Base-by-base conservation (phyloP, 2,888 invertebrate genomes). In the Clanis bilineata region DNA sequence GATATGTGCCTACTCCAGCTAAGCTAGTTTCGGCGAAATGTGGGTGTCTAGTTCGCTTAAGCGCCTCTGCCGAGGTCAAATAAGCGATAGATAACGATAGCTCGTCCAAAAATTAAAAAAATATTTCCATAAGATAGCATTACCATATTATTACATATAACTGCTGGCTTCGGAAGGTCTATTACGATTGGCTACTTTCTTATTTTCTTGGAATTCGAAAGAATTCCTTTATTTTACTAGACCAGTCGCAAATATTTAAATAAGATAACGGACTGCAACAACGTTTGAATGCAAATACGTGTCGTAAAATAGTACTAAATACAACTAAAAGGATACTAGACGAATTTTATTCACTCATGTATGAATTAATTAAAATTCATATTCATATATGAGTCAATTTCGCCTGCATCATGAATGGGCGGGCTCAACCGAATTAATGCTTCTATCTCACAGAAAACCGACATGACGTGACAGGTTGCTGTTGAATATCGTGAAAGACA, bases 261-360 rank as follows among this genome's bases (percentile, higher is more conserved):
- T 51, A 51, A 51, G 47, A 51, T 51, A 51, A 51, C 47, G 47
- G 47, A 5, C 7, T 51, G 47, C 18, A 25, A 47, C 25, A 51
- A 51, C 28, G 15, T 32, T 51, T 51, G 47, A 51, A 51, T 51
- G 4, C 28, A 9, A 51, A 51, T 51, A n/a, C 28, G 2, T 28
- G 15, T 3, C 18, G 28, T 51, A 18, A 51, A 51, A 28, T 51
- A 18, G 18, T 18, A 28, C 28, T 3, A 51, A 28, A 45, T 3
- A 3, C 15, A 0, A 4, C n/a, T n/a, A 39, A 39, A 39, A 15
- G 15, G 12, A 38, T 38, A 38, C n/a, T 4, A 15, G 9, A 28
- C 9, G 28, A n/a, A n/a, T n/a, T n/a, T n/a, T n/a, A n/a, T n/a
- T n/a, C n/a, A n/a, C n/a, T n/a, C n/a, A n/a, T n/a, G n/a, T n/a